Conservation (phyloP, 2,888 invertebrate species). For the Eilema sororculum region DNA sequence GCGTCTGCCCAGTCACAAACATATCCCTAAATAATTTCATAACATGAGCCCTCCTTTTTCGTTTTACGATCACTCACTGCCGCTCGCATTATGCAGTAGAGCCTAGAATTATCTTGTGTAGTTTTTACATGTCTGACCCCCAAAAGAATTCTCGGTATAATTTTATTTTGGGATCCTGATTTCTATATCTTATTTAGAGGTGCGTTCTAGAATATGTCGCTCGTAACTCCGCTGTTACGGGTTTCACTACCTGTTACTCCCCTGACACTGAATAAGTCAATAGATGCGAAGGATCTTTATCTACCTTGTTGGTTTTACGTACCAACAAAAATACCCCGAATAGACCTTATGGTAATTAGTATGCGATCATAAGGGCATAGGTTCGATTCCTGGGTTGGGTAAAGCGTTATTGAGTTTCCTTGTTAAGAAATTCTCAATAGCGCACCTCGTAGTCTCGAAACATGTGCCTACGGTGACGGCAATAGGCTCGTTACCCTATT, state of each 20-base stretch:
- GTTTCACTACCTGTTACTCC: constrained; percentile 43
- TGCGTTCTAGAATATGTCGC: constrained; percentile 28
- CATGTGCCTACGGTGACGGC: not conserved
- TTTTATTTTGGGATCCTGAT: constrained; percentile 26
- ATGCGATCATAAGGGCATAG: not conserved
- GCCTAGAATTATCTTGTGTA: constrained; percentile 11
- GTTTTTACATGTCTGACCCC: constrained; percentile 24
- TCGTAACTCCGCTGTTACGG: constrained; percentile 18
- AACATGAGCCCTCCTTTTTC: constrained; percentile 34
- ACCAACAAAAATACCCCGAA: not conserved
- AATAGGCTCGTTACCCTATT: too few species aligned
- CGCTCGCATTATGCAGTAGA: constrained; percentile 36
- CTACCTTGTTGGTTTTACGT: not conserved
- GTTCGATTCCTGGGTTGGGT: not conserved
- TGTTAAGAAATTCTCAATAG: too few species aligned
- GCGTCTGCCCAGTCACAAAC: constrained; percentile 43
- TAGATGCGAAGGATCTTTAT: constrained; percentile 14
- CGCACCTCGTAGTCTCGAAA: not conserved
- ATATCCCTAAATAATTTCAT: constrained; percentile 45
- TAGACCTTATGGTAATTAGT: not conserved
- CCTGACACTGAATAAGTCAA: constrained; percentile 25
- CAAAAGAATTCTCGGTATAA: constrained; percentile 16
- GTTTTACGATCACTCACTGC: constrained; percentile 47
- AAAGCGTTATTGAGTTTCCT: not conserved
- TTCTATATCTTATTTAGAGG: constrained; percentile 21